Evolutionary conservation across 2,113 vertebrate species (phyloP).

Genomic region (Gasterosteus aculeatus): DNA sequence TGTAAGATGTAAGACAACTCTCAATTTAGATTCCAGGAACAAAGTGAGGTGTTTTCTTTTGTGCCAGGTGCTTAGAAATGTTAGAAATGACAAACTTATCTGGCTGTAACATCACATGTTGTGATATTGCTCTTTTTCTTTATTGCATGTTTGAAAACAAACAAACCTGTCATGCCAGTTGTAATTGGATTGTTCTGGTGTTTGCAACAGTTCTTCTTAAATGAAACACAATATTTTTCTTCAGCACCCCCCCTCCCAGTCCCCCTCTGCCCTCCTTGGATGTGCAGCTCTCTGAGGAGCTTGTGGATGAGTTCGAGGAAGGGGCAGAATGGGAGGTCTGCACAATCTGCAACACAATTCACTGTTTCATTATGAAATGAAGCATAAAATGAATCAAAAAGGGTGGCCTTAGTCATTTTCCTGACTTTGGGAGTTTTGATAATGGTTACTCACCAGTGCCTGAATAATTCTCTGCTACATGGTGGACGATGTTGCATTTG

Average conservation of each 20-base stretch:
- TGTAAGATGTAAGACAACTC: slow-evolving; percentile 72
- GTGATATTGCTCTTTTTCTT: slow-evolving; percentile 57
- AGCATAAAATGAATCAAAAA: slow-evolving; percentile 63
- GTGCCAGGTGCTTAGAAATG: slow-evolving; percentile 70
- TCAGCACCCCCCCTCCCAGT: slow-evolving; percentile 12
- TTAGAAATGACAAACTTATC: slow-evolving; percentile 66
- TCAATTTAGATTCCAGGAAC: slow-evolving; percentile 78
- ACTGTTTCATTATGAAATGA: slow-evolving; percentile 61
- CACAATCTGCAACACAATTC: slow-evolving; percentile 57
- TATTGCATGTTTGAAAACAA: slow-evolving; percentile 45
- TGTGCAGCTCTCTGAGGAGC: slow-evolving; percentile 27
- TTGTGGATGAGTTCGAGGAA: slow-evolving; percentile 44
- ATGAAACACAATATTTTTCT: slow-evolving; percentile 44
- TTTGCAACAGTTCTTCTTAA: slow-evolving; percentile 40
- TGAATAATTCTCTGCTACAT: slow-evolving; percentile 69
- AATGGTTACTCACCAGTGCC: slow-evolving; percentile 82
- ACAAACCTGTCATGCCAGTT: slow-evolving; percentile 41
- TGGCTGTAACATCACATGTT: slow-evolving; percentile 71
- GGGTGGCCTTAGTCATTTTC: slow-evolving; percentile 80
- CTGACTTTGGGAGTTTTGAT: slow-evolving; percentile 67
- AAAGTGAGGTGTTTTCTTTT: slow-evolving; percentile 74
- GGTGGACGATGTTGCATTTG: slow-evolving; percentile 62
- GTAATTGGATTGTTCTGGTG: slow-evolving; percentile 49
- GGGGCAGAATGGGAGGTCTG: slow-evolving; percentile 15
- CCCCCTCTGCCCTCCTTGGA: slow-evolving; percentile 14